Conservation (phyloP, 2,113 vertebrate genomes). For the Cebus imitator region DNA sequence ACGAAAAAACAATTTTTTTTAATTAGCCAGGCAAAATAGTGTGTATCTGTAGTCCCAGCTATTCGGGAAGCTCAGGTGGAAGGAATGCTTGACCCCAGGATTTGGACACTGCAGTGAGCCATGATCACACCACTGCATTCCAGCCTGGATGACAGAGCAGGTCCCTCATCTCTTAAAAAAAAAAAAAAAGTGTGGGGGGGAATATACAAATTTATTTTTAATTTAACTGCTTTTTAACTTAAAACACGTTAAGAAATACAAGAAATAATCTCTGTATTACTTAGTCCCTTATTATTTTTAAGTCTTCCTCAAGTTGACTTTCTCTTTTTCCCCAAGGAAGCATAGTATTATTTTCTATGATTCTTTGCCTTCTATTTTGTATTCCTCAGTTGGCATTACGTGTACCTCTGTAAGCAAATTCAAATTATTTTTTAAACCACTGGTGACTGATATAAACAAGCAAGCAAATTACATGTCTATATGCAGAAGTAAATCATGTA, state of each 20-base stretch:
- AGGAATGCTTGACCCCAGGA: no score
- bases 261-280: not conserved
- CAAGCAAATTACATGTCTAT: not conserved
- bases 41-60: no score
- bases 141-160: no score
- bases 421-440: conserved; percentile 1
- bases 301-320: not conserved
- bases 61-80: no score
- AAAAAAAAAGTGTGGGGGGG: no score
- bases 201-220: not conserved
- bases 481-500: not conserved
- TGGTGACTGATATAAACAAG: not conserved
- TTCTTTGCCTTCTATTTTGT: not conserved
- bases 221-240: not conserved
- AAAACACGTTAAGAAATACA: not conserved
- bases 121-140: no score
- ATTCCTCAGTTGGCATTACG: not conserved
- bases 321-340: not conserved
- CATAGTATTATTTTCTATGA: not conserved
- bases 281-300: not conserved
- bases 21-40: no score
- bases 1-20: no score
- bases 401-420: not conserved
- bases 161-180: no score
- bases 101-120: no score